Evolutionary conservation across 2,113 vertebrate species (phyloP), one percentile per base, ranked within the genome.

Genomic region (Silurus meridionalis): DNA sequence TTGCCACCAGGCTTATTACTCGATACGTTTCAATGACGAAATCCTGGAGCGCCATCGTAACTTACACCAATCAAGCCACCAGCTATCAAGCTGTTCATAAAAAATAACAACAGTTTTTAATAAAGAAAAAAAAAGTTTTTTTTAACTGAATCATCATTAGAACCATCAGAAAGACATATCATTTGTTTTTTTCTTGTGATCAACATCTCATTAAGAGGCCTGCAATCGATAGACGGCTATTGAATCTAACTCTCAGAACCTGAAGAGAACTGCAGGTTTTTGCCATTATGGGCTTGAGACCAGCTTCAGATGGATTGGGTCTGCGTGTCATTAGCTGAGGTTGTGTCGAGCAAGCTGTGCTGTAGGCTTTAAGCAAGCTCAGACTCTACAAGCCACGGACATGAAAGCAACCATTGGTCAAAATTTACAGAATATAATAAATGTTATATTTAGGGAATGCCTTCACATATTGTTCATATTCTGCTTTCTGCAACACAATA

Each of bases 171-270:
- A 25, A 85, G 83, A 71, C 77, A 80, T 53, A 57, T 19, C 87
- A 86, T 82, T 89, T 91, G 89, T 92, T 89, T 82, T 89, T 85
- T 91, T 89, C 90, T 85, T 84, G 88, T 92, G 85, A 82, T 87
- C 88, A 80, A 89, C 63, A 75, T 85, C 72, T 87, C 91, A 91
- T 93, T 91, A 91, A 13, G 89, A 92, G 90, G 92, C 85, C 63
- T 86, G 89, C 90, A 92, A 94, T 94, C 92, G 89, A 94, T 94
- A 90, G 50, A 82, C 37, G 89, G 89, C 88, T 85, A 92, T 94
- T 94, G 93, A 92, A 92, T 91, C 91, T 91, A 89, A 83, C 88
- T 88, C 90, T 83, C 66, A 79, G 48, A 85, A 55, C 83, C 82
- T 87, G 89, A 86, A 89, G 83, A 91, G 90, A 92, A 37, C 37